Evolutionary conservation across 2,888 invertebrate genomes (phyloP), one percentile per base, ranked within the genome.

Genomic region (Ferdinandea cuprea): DNA sequence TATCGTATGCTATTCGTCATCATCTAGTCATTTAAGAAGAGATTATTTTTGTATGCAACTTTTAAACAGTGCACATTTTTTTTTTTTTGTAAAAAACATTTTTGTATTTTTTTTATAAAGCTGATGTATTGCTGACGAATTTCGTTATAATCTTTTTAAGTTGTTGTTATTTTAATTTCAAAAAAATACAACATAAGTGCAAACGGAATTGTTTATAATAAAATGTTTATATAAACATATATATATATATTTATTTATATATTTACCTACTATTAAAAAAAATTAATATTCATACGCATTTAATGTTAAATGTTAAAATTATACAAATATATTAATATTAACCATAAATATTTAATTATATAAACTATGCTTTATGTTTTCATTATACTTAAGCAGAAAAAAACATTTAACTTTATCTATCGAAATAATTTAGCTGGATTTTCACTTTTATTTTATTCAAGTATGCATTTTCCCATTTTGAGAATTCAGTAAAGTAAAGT

Each of bases 1-100:
- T 52, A 66, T 56, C 72, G 54, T 78, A 50, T 71, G 77, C 63
- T 68, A 48, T 54, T 72, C 72, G 63, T 73, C 84, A 78, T 56
- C 56, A 79, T 85, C 85, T 85, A 85, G 83, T 85, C 85, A 85
- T 78, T 81, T 81, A 85, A 85, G 81, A 74, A 69, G 85, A 85
- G 81, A 85, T 85, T 85, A 83, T 78, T 74, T 77, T 73, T 66
- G 78, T 83, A 63, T 83, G 72, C 58, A 66, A 77, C 37, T 66
- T 80, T 77, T 44, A 50, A 65, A 44, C 56, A 73, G 40, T 78
- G 72, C 71, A 72, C 78, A 37, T 17, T 58, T 28, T 46, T 46
- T 50, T 78, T 52, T 72, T 44, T 15, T 42, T 35, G 37, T 21
- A 42, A 73, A 35, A 54, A 32, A 25, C 13, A 25, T 50, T 54